Conservation (phyloP, 2,797 vertebrate species). For the Bryconaethiops microstoma region DNA sequence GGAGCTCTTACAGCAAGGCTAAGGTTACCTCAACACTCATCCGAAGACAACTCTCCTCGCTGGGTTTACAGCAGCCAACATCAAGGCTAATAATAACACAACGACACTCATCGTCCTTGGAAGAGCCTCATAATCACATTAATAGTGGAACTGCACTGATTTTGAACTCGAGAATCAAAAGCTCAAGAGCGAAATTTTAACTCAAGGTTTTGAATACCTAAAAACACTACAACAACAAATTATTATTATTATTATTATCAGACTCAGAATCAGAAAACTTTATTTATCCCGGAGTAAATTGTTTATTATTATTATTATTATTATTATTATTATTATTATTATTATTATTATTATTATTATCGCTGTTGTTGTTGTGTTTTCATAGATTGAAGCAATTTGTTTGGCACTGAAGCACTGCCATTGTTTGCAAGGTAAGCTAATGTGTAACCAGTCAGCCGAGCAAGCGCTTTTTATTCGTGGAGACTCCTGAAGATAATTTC, state of each 20-base stretch:
- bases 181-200: neutral
- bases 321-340: neutral
- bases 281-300: too few species aligned
- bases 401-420: neutral
- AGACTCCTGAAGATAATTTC: neutral
- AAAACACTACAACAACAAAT: neutral
- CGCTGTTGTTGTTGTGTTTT: neutral
- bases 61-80: conserved; percentile 67
- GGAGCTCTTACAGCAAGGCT: conserved; percentile 74
- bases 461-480: conserved; percentile 16
- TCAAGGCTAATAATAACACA: conserved; percentile 67
- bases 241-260: too few species aligned
- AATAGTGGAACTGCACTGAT: neutral
- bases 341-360: neutral
- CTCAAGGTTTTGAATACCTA: neutral
- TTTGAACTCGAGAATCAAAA: neutral
- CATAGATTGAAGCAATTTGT: neutral
- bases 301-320: neutral
- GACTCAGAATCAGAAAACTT: too few species aligned
- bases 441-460: conserved; percentile 32
- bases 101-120: conserved; percentile 61
- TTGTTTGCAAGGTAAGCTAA: conserved; percentile 35
- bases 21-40: conserved; percentile 70
- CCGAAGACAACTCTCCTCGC: conserved; percentile 66
- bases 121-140: neutral